Evolutionary conservation across 2,888 invertebrate genomes (phyloP).

Genomic region (Agrochola macilenta): DNA sequence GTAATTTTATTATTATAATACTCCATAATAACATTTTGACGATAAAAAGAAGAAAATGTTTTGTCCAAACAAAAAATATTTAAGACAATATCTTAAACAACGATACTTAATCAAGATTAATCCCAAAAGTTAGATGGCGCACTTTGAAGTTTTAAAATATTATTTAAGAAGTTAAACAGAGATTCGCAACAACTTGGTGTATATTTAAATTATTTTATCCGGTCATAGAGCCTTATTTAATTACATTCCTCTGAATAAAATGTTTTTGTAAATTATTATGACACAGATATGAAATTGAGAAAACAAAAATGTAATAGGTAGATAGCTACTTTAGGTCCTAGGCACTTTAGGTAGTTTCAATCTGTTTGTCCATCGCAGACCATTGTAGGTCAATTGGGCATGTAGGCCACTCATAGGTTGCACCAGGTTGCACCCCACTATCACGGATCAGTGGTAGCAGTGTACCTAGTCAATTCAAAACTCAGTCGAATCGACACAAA

Average conservation of each 20-base stretch:
- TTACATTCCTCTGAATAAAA: constrained; percentile 41
- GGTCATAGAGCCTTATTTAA: constrained; percentile 52
- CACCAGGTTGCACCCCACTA: constrained; percentile 6
- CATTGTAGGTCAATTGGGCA: constrained; percentile 10
- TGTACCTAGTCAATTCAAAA: neutral
- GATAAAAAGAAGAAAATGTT: constrained; percentile 15
- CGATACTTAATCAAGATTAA: constrained; percentile 56
- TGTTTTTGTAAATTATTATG: constrained; percentile 34
- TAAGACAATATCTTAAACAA: constrained; percentile 52
- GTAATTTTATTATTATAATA: neutral
- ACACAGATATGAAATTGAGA: neutral
- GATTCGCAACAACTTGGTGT: constrained; percentile 44
- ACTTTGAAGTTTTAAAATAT: constrained; percentile 56
- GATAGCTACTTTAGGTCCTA: neutral
- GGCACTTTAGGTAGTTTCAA: neutral
- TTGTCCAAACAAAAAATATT: constrained; percentile 44
- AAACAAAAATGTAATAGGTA: neutral
- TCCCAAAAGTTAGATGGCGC: constrained; percentile 52
- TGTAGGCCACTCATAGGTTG: neutral
- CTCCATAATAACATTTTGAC: constrained; percentile 14
- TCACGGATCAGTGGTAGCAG: neutral
- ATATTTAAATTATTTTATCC: constrained; percentile 46
- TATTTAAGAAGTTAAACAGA: constrained; percentile 56
- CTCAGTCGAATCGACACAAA: neutral
- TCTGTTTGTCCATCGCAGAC: neutral